A percentile compares a stretch with the other conserved stretches of the same genome.
Evolutionary conservation across 2,888 invertebrate genomes (phyloP).

Genomic region (Lasioglossum morio): DNA sequence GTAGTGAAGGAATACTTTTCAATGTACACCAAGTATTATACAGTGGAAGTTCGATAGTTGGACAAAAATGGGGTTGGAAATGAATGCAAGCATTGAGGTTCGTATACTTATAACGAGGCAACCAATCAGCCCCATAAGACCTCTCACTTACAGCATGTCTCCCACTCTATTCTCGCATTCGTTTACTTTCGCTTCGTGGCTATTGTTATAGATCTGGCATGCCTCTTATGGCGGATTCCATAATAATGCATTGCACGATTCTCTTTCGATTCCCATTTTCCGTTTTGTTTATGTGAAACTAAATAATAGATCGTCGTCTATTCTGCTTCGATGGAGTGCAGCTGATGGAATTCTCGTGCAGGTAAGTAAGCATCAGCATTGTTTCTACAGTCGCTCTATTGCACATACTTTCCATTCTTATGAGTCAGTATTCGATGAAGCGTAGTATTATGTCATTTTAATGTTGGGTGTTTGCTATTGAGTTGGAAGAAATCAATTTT

Average conservation of each 20-base stretch:
- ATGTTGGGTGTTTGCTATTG: neutral
- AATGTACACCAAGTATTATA: neutral
- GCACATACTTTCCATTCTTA: neutral
- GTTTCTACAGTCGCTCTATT: neutral
- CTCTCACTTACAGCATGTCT: constrained; percentile 6
- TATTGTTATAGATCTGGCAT: neutral
- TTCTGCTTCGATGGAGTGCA: neutral
- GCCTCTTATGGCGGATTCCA: neutral
- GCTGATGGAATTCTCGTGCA: neutral
- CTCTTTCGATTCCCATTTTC: neutral
- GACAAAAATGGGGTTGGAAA: neutral
- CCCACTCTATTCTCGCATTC: neutral
- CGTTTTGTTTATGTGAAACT: neutral
- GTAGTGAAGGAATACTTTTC: too few species aligned
- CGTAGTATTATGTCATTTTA: neutral
- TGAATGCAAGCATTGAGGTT: neutral
- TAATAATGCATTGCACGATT: neutral
- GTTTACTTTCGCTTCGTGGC: constrained; percentile 3
- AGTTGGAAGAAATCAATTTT: neutral
- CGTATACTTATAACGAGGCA: neutral
- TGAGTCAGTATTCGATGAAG: neutral
- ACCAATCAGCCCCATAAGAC: neutral
- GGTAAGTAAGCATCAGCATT: neutral
- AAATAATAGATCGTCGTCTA: neutral
- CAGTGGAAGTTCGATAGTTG: neutral